Evolutionary conservation across 2,113 vertebrate genomes (phyloP), one percentile per base, ranked within the genome.

Genomic region (Marmota flaviventris): DNA sequence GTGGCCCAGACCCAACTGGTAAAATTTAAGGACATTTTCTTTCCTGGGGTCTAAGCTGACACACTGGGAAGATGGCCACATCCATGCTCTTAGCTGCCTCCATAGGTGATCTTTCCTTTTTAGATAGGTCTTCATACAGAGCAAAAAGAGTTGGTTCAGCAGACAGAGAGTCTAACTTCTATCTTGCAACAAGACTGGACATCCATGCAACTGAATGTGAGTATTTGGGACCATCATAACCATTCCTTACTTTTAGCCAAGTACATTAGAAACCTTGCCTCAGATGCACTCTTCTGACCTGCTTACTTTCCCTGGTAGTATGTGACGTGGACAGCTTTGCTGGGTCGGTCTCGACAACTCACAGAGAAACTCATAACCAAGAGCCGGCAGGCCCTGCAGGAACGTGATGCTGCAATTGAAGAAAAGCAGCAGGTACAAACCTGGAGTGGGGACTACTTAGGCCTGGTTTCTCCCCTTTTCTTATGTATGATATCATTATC

Each of bases 1-100:
- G 97, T 97, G 6, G 97, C 99, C 27, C 98, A 98, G 89, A 75
- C 96, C 45, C 97, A 98, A n/a, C 98, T 99, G 99, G 99, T 99
- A 96, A 63, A 63, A 97, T 84, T 0, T 48, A 39, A 34, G 25
- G 13, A 39, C 73, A 78, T 94, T 94, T 84, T 85, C 53, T 94
- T 93, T 91, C 72, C n/a, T 85, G 73, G 77, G 63, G 51, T 85
- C 29, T 72, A 32, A 22, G 4, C 37, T 94, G 92, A 90, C 20
- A 53, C 34, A 4, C 1, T 13, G 34, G 93, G 65, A 83, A 25
- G 32, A 39, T 61, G 76, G 85, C 69, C 67, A 48, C 14, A 34
- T 56, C 11, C 14, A 17, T 20, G 56, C 16, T 34, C 24, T 65
- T 75, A 70, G 70, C n/a, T 16, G 9, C 39, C 42, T 77, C 27